Evolutionary conservation across 2,888 invertebrate genomes (phyloP).

Genomic region (Eupithecia inturbata): DNA sequence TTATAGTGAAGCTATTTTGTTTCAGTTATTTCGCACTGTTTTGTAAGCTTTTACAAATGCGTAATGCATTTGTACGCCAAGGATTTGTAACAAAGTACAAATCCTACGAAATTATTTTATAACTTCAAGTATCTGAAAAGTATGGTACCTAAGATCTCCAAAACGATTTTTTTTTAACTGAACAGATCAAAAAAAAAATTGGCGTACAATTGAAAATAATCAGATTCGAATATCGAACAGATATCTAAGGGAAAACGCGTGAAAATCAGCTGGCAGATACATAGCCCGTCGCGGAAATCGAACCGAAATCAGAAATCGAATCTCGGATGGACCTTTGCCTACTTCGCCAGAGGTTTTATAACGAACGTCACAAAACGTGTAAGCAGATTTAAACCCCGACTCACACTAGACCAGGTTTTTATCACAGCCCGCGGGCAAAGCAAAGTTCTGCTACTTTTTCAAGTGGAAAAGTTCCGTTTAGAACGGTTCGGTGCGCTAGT

Average conservation of each 20-base stretch:
- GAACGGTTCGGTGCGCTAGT: slow-evolving; percentile 18
- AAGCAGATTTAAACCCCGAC: neutral
- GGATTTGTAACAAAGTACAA: neutral
- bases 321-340: neutral
- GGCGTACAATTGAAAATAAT: too few relatives aligned
- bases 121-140: neutral
- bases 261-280: neutral
- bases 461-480: slow-evolving; percentile 30
- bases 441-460: slow-evolving; percentile 28
- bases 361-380: neutral
- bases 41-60: neutral
- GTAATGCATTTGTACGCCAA: neutral
- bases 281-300: neutral
- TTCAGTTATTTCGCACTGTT: neutral
- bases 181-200: too few relatives aligned
- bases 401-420: slow-evolving; percentile 14
- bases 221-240: too few relatives aligned
- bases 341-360: neutral
- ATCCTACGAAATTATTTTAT: neutral
- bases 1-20: slow-evolving; percentile 12
- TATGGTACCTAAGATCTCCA: too few relatives aligned
- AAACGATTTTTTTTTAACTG: too few relatives aligned
- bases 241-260: neutral
- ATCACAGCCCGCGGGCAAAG: slow-evolving; percentile 14
- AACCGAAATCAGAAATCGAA: neutral